A percentile compares a stretch with the other conserved stretches of the same genome.
These are phyloP conservation scores for Babylonia areolata DNA, from an alignment of 1,140 invertebrate genomes.

Conservation along the genomic window DNA sequence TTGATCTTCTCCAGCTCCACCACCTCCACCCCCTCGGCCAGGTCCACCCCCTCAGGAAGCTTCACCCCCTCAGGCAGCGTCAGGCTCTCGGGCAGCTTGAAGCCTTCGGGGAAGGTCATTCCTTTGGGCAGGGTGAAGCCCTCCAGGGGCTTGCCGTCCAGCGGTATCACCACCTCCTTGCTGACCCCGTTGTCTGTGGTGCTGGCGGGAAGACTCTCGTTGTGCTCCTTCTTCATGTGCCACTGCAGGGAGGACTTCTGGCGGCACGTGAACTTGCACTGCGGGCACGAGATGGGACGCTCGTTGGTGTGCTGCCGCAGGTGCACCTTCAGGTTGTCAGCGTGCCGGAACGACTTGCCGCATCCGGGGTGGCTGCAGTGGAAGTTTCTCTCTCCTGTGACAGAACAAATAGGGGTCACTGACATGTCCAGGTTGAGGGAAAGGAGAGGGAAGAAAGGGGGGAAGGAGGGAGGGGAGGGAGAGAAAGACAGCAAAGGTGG, in stretches of 20 bases:
- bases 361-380: constrained; percentile 68
- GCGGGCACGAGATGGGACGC: constrained; percentile 88
- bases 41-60: background rate
- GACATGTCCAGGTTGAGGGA: too few relatives aligned
- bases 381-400: constrained; percentile 67
- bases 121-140: background rate
- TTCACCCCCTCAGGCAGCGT: background rate
- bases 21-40: constrained; percentile 18
- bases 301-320: constrained; percentile 88
- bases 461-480: too few relatives aligned
- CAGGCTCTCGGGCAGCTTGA: background rate
- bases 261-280: constrained; percentile 67
- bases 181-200: background rate
- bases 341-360: constrained; percentile 69
- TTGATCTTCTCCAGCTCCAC: constrained; percentile 21
- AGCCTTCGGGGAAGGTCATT: background rate
- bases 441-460: too few relatives aligned
- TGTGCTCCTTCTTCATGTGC: constrained; percentile 64
- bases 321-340: constrained; percentile 84
- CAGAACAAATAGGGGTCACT: too few relatives aligned
- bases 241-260: constrained; percentile 69
- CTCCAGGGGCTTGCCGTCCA: background rate
- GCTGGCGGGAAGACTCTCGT: constrained; percentile 13
- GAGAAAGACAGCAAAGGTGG: too few relatives aligned
- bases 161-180: background rate